A percentile compares a stretch with the other conserved stretches of the same genome.
These are phyloP conservation scores for Tylochromis polylepis DNA, from an alignment of 2,113 vertebrate species.

Conservation along the genomic window DNA sequence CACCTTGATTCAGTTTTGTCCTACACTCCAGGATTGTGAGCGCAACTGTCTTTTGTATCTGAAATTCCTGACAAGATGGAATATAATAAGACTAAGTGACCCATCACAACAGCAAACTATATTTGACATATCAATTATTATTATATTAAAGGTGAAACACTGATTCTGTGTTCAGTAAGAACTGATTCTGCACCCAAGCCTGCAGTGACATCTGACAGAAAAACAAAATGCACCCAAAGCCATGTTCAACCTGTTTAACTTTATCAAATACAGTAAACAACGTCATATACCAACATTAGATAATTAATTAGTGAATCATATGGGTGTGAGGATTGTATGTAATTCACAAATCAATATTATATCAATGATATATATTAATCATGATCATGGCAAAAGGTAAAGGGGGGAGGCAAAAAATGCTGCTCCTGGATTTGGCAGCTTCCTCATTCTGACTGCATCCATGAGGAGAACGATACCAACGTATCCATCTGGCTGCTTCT, in stretches of 20 bases:
- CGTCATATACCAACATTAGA: not conserved
- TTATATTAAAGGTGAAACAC: no score
- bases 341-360: no score
- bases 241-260: no score
- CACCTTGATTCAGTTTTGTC: not conserved
- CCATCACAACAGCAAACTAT: not conserved
- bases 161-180: not conserved
- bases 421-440: not conserved
- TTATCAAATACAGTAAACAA: no score
- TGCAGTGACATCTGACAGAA: not conserved
- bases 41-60: not conserved
- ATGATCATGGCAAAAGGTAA: no score
- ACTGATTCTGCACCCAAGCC: not conserved
- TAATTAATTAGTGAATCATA: not conserved
- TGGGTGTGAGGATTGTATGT: not conserved
- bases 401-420: not conserved
- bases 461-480: no score
- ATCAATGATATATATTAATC: no score
- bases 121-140: no score
- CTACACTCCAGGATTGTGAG: not conserved
- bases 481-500: not conserved
- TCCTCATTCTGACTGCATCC: not conserved
- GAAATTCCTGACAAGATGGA: not conserved
- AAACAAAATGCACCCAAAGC: not conserved
- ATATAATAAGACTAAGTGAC: not conserved